Conservation (phyloP, 2,888 invertebrate species). For the Thalpophila matura region DNA sequence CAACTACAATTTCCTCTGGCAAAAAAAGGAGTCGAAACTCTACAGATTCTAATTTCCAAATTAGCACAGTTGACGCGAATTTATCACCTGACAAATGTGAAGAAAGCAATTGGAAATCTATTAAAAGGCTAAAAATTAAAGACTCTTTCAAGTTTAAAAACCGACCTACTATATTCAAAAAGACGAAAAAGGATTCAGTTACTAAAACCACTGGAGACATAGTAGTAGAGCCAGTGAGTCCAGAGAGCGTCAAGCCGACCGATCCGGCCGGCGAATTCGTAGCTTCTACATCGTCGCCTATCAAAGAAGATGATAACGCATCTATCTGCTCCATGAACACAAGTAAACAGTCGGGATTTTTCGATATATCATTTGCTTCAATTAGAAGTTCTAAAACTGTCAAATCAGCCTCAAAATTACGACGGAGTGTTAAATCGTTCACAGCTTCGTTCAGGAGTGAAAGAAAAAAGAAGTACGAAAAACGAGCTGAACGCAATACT, state of each 20-base stretch:
- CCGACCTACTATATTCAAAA: conserved; percentile 87
- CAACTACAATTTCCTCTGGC: conserved; percentile 86
- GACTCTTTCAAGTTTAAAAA: conserved; percentile 89
- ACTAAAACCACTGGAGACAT: conserved; percentile 84
- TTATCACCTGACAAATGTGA: conserved; percentile 86
- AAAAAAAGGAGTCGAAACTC: conserved; percentile 89
- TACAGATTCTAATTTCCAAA: conserved; percentile 87
- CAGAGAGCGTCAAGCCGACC: conserved; percentile 84
- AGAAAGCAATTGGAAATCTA: conserved; percentile 88
- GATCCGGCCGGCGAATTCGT: conserved; percentile 85
- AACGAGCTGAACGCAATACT: conserved; percentile 82
- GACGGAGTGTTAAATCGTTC: conserved; percentile 88
- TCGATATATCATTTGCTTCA: conserved; percentile 88
- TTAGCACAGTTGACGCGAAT: conserved; percentile 81
- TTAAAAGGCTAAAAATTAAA: conserved; percentile 88
- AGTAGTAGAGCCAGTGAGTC: conserved; percentile 83
- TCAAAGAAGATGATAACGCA: conserved; percentile 85
- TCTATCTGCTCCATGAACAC: conserved; percentile 87
- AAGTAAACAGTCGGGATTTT: conserved; percentile 88
- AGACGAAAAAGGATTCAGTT: conserved; percentile 83
- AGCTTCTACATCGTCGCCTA: conserved; percentile 87
- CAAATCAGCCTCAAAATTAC: conserved; percentile 86
- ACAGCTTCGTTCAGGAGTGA: conserved; percentile 89
- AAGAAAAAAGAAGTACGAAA: conserved; percentile 89
- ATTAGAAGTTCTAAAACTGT: conserved; percentile 85